A percentile compares a stretch with the other conserved stretches of the same genome.
phyloP scores from a whole-genome alignment of 1,140 invertebrate species.

The Drosophila mauritiana region DNA sequence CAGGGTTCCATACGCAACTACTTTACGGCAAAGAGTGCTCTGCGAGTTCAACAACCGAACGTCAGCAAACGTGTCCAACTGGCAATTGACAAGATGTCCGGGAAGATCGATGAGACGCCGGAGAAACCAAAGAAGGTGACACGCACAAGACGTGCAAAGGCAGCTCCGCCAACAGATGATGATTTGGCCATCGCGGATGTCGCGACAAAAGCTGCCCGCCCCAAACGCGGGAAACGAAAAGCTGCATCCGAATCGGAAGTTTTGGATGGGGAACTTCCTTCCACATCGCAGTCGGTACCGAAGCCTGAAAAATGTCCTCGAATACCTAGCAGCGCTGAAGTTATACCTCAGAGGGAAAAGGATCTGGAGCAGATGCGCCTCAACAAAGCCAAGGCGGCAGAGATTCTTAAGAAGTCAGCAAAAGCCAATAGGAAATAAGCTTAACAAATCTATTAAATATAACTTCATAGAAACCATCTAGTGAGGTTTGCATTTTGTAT shows the following conservation, averaged over 20 bases:
- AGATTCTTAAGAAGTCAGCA: constrained; percentile 89
- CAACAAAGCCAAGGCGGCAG: constrained; percentile 91
- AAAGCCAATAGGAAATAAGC: constrained; percentile 22
- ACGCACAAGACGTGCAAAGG: constrained; percentile 33
- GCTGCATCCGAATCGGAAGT: neutral
- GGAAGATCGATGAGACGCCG: constrained; percentile 54
- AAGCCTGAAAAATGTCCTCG: constrained; percentile 49
- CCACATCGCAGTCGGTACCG: constrained; percentile 11
- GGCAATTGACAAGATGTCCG: constrained; percentile 85
- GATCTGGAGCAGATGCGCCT: constrained; percentile 87
- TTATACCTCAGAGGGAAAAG: constrained; percentile 90
- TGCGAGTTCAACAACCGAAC: constrained; percentile 62
- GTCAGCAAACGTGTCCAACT: constrained; percentile 92
- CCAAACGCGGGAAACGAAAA: constrained; percentile 59
- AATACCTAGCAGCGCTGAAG: constrained; percentile 82
- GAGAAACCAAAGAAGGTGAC: constrained; percentile 41
- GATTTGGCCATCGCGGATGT: neutral
- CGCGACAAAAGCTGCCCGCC: constrained; percentile 11
- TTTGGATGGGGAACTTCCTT: constrained; percentile 20
- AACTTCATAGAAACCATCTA: constrained; percentile 1
- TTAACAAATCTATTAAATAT: neutral
- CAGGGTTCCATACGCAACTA: constrained; percentile 91
- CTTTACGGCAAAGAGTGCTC: constrained; percentile 86
- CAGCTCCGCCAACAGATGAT: neutral
- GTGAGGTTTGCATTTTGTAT: neutral